Evolutionary conservation across 2,888 invertebrate species (phyloP).

Genomic region (Agrilus biguttatus): DNA sequence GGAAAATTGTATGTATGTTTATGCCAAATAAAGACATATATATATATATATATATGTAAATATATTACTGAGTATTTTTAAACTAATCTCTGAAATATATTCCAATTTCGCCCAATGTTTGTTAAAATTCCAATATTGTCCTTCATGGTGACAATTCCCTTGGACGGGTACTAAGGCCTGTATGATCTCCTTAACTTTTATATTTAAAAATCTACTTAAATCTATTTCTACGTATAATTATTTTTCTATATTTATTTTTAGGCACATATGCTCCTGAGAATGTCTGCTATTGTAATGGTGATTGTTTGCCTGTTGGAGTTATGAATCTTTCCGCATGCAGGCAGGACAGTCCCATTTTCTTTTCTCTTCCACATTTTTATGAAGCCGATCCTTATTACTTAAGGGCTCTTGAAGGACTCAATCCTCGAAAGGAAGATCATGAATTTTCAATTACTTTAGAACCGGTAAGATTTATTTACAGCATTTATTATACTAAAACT

Average conservation of each 20-base stretch:
- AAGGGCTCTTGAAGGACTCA: constrained; percentile 50
- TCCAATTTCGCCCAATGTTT: too few species aligned
- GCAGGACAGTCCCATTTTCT: constrained; percentile 67
- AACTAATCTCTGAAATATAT: too few species aligned
- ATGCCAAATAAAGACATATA: too few species aligned
- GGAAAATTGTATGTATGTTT: too few species aligned
- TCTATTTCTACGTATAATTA: too few species aligned
- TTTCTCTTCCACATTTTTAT: constrained; percentile 74
- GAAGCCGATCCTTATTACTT: constrained; percentile 55
- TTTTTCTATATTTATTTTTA: constrained; percentile 19
- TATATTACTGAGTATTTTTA: too few species aligned
- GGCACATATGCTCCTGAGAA: constrained; percentile 45
- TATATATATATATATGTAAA: too few species aligned
- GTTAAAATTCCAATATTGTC: too few species aligned
- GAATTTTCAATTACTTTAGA: constrained; percentile 64
- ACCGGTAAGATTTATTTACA: constrained; percentile 40
- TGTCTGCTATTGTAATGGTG: constrained; percentile 58
- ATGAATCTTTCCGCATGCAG: constrained; percentile 68
- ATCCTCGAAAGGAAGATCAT: constrained; percentile 53
- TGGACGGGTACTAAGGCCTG: too few species aligned
- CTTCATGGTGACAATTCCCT: too few species aligned
- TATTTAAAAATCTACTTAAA: too few species aligned
- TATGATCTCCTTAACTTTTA: too few species aligned
- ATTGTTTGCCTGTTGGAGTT: constrained; percentile 57
- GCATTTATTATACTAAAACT: not conserved